A percentile compares a stretch with the other conserved stretches of the same genome.
Conservation (phyloP, 1,140 invertebrate genomes). For the Drosophila littoralis region DNA sequence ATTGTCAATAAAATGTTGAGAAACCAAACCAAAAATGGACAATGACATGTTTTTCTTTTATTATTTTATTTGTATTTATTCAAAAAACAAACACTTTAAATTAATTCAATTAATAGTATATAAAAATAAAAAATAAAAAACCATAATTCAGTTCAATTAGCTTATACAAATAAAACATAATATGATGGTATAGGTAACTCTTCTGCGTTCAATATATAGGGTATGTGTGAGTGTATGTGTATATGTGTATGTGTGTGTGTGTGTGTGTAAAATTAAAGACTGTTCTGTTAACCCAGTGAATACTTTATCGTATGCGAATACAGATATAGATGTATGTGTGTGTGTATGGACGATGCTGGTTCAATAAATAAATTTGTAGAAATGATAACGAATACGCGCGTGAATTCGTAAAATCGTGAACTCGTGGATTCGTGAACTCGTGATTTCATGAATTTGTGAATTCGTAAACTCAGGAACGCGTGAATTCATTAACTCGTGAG, state of each 20-base stretch:
- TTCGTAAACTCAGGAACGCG: background rate
- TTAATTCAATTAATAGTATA: constrained; percentile 24
- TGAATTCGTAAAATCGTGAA: constrained; percentile 33
- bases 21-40: constrained; percentile 8
- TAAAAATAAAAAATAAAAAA: constrained; percentile 45
- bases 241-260: constrained; percentile 11
- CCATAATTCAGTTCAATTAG: constrained; percentile 73
- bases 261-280: constrained; percentile 40
- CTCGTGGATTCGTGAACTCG: background rate
- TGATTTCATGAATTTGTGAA: background rate
- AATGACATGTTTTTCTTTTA: constrained; percentile 19
- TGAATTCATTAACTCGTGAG: no score
- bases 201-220: constrained; percentile 8
- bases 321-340: constrained; percentile 8
- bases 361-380: constrained; percentile 71
- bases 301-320: constrained; percentile 51
- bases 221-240: constrained; percentile 21
- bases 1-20: constrained; percentile 62
- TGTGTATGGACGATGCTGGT: constrained; percentile 19
- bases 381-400: constrained; percentile 59
- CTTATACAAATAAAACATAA: constrained; percentile 64
- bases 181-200: constrained; percentile 24
- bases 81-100: constrained; percentile 53
- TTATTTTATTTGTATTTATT: constrained; percentile 62
- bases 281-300: constrained; percentile 60